A percentile compares a stretch with the other conserved stretches of the same genome.
phyloP scores from a whole-genome alignment of 2,888 invertebrate genomes.

The Eumacrocentrus americanus region DNA sequence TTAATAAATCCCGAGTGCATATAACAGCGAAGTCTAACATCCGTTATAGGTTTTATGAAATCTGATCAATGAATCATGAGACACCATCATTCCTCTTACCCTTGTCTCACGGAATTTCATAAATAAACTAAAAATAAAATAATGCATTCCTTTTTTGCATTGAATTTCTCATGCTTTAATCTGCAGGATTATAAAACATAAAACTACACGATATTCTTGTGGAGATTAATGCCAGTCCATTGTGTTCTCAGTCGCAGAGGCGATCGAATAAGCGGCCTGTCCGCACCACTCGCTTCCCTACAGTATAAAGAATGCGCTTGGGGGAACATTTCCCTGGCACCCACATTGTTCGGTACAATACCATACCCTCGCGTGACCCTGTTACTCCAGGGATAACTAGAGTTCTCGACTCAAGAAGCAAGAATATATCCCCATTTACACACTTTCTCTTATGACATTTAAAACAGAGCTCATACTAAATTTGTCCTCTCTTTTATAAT shows the following conservation, averaged over 20 bases:
- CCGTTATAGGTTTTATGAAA: too few relatives aligned
- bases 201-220: not conserved
- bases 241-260: constrained; percentile 21
- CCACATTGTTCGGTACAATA: constrained; percentile 22
- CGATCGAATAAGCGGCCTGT: constrained; percentile 24
- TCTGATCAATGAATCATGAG: too few relatives aligned
- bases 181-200: not conserved
- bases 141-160: too few relatives aligned
- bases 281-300: constrained; percentile 13
- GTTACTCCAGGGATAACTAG: too few relatives aligned
- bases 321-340: constrained; percentile 15
- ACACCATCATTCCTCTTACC: not conserved
- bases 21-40: not conserved
- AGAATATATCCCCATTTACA: too few relatives aligned
- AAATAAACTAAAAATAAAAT: too few relatives aligned
- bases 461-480: too few relatives aligned
- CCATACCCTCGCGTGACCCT: not conserved
- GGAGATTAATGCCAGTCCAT: constrained; percentile 11
- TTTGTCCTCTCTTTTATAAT: too few relatives aligned
- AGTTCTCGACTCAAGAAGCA: too few relatives aligned
- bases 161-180: too few relatives aligned
- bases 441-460: too few relatives aligned
- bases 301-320: constrained; percentile 24
- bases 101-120: too few relatives aligned
- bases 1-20: not conserved